A percentile compares a stretch with the other conserved stretches of the same genome.
These are phyloP conservation scores for Alethe diademata DNA, from an alignment of 2,113 vertebrate genomes.

Conservation along the genomic window DNA sequence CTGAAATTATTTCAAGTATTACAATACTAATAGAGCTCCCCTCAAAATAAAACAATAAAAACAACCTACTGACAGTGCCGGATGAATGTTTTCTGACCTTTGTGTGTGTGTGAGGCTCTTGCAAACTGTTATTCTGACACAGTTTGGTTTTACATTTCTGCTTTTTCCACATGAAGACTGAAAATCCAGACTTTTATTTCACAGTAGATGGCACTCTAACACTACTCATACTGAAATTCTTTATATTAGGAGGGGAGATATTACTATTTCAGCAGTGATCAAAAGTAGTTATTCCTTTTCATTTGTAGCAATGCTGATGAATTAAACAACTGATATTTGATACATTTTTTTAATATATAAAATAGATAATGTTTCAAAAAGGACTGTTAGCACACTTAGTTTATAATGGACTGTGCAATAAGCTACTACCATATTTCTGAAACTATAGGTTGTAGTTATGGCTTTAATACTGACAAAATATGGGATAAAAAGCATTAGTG, in stretches of 20 bases:
- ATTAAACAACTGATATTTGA: neutral
- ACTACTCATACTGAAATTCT: neutral
- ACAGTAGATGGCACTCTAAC: constrained; percentile 41
- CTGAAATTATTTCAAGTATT: neutral
- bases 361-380: neutral
- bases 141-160: neutral
- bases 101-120: neutral
- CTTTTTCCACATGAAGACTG: neutral
- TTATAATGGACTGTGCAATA: neutral
- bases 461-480: neutral
- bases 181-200: neutral
- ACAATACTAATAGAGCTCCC: neutral
- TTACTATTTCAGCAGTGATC: neutral
- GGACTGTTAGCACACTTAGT: neutral
- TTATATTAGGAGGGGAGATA: neutral
- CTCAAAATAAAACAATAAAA: neutral
- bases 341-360: neutral
- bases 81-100: neutral
- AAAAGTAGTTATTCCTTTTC: neutral
- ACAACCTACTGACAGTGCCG: neutral
- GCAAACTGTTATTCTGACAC: neutral
- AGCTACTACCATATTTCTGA: neutral
- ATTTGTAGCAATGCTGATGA: neutral
- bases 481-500: neutral
- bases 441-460: neutral